These are phyloP conservation scores for Trissolcus basalis DNA, from an alignment of 1,140 invertebrate species.

Conservation along the genomic window DNA sequence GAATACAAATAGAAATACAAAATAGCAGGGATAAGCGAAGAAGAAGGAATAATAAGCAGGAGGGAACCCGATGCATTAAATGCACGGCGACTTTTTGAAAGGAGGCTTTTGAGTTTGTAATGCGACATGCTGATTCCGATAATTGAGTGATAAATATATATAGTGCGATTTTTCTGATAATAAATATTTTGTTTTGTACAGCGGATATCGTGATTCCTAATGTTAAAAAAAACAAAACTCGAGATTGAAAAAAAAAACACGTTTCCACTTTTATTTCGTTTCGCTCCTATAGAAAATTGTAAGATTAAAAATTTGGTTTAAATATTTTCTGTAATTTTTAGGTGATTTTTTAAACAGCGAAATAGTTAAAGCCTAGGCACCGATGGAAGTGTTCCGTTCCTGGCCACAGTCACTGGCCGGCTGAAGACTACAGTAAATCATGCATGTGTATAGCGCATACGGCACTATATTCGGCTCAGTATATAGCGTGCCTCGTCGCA, in stretches of 20 bases:
- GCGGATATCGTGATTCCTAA: constrained; percentile 59
- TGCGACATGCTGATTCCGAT: constrained; percentile 46
- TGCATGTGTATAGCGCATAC: constrained; percentile 55
- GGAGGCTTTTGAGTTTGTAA: constrained; percentile 44
- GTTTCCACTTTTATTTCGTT: no score
- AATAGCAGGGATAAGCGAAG: not conserved
- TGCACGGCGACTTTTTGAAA: constrained; percentile 33
- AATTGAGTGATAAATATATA: constrained; percentile 55
- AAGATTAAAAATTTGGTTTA: no score
- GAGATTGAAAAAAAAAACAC: constrained; percentile 28
- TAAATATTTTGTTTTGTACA: constrained; percentile 60
- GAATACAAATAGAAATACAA: not conserved
- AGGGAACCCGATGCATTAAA: constrained; percentile 26
- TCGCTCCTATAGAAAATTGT: no score
- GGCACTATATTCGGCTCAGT: constrained; percentile 56
- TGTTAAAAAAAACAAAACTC: constrained; percentile 55
- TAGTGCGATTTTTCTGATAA: constrained; percentile 59
- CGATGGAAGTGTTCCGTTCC: constrained; percentile 4
- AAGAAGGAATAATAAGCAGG: no score
- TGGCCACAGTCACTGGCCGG: constrained; percentile 49
- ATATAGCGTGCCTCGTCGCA: constrained; percentile 49
- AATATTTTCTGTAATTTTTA: no score
- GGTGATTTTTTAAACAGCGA: no score
- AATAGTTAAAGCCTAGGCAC: constrained; percentile 2
- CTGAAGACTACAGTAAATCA: constrained; percentile 53